These are phyloP conservation scores for Seira musarum DNA, from an alignment of 2,888 invertebrate species.

Conservation along the genomic window DNA sequence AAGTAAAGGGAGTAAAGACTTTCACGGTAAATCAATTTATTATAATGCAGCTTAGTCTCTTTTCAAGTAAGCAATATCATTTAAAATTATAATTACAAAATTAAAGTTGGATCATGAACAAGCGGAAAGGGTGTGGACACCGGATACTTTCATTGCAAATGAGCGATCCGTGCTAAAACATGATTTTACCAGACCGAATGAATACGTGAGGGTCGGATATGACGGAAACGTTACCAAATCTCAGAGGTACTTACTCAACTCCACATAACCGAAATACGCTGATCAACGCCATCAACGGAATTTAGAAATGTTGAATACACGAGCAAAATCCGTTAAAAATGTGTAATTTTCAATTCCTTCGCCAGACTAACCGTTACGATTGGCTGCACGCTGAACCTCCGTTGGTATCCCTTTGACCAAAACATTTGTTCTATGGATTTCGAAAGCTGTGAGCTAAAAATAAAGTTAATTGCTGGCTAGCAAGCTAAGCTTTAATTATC, in stretches of 20 bases:
- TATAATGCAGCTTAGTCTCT: background rate
- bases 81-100: background rate
- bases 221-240: slow-evolving; percentile 55
- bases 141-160: slow-evolving; percentile 61
- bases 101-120: slow-evolving; percentile 56
- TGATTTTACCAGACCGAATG: slow-evolving; percentile 40
- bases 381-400: slow-evolving; percentile 96
- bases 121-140: slow-evolving; percentile 57
- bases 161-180: slow-evolving; percentile 47
- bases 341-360: no score
- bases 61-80: background rate
- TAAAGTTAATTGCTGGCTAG: no score
- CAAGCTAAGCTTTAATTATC: no score
- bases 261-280: background rate
- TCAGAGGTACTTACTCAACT: slow-evolving; percentile 16
- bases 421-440: slow-evolving; percentile 96
- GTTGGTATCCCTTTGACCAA: slow-evolving; percentile 97
- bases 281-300: no score
- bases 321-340: background rate
- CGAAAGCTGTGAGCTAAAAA: slow-evolving; percentile 98
- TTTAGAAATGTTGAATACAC: background rate
- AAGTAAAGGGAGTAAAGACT: background rate
- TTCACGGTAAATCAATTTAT: background rate
- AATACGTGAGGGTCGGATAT: slow-evolving; percentile 43
- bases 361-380: slow-evolving; percentile 93